A percentile compares a stretch with the other conserved stretches of the same genome.
These are phyloP conservation scores for Drosophila ananassae DNA, from an alignment of 1,140 invertebrate species.

Conservation along the genomic window DNA sequence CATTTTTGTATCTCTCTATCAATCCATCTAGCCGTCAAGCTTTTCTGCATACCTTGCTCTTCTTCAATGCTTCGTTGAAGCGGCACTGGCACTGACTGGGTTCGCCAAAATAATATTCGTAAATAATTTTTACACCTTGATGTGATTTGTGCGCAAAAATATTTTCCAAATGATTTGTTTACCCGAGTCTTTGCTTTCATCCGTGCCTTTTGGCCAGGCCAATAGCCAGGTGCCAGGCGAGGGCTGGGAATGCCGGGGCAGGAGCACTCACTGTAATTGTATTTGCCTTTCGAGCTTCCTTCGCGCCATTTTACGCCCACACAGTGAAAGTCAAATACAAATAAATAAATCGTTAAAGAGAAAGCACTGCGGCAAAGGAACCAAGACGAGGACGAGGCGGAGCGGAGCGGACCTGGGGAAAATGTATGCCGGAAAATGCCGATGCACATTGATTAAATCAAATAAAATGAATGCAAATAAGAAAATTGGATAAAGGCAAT, in stretches of 20 bases:
- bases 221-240: slow-evolving; percentile 12
- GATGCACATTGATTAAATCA: slow-evolving; percentile 72
- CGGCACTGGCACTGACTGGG: slow-evolving; percentile 1
- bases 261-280: slow-evolving; percentile 79
- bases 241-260: slow-evolving; percentile 15
- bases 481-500: slow-evolving; percentile 69
- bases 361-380: slow-evolving; percentile 39
- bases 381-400: background rate
- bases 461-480: slow-evolving; percentile 67
- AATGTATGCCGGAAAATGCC: slow-evolving; percentile 42
- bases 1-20: slow-evolving; percentile 4
- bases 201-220: slow-evolving; percentile 42
- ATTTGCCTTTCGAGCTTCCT: slow-evolving; percentile 75
- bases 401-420: slow-evolving; percentile 3
- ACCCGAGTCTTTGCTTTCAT: slow-evolving; percentile 77
- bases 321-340: slow-evolving; percentile 74
- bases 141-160: slow-evolving; percentile 76
- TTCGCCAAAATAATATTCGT: slow-evolving; percentile 74
- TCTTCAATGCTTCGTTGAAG: slow-evolving; percentile 28
- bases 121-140: slow-evolving; percentile 78
- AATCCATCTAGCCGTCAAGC: slow-evolving; percentile 27
- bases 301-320: slow-evolving; percentile 60
- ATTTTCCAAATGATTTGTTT: slow-evolving; percentile 80
- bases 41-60: slow-evolving; percentile 29
- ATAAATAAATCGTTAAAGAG: slow-evolving; percentile 70